Base-by-base conservation (phyloP, 2,113 vertebrate species). In the Elachura formosa region DNA sequence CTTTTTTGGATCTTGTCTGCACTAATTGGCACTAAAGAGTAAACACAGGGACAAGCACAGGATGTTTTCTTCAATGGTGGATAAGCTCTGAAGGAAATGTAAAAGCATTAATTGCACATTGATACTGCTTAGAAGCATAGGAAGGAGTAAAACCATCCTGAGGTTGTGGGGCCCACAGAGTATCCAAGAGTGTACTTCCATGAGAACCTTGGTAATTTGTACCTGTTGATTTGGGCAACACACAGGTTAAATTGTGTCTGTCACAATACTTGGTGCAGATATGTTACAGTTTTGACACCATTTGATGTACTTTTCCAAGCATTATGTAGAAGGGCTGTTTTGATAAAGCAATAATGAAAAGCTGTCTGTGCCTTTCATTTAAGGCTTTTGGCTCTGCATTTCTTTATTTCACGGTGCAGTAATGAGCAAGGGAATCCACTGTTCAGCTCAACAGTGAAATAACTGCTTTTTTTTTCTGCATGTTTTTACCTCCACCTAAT, bases 131-230 rank as follows among this genome's bases (percentile, higher is more conserved):
- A 25, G 31, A 31, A 56, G 9, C 11, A 14, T 5, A 26, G 6
- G 18, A 66, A 58, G 21, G 31, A 56, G 14, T 41, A 45, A 62
- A 69, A 41, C 3, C 3, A 8, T 64, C 43, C 5, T 31, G 62
- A 52, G 23, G 5, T 21, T 75, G 10, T 0, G 0, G n/a, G 62
- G 8, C 6, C 26, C 38, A 45, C 25, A 62, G 77, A 34, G 21
- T 46, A 58, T 41, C 25, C 20, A 23, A 62, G 41, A 52, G 8
- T 21, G 14, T 46, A 31, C 10, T 75, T 36, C 12, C 24, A 12
- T 12, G 11, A 55, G 26, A 55, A 48, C 2, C 19, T 15, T 25
- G 0, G 0, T 38, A 16, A 40, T 59, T 52, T 51, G 3, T 74
- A 14, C 21, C 29, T 82, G 11, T 58, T 3, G 6, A 36, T 20